Evolutionary conservation across 2,888 invertebrate genomes (phyloP).

Genomic region (Pyrocoelia pectoralis): DNA sequence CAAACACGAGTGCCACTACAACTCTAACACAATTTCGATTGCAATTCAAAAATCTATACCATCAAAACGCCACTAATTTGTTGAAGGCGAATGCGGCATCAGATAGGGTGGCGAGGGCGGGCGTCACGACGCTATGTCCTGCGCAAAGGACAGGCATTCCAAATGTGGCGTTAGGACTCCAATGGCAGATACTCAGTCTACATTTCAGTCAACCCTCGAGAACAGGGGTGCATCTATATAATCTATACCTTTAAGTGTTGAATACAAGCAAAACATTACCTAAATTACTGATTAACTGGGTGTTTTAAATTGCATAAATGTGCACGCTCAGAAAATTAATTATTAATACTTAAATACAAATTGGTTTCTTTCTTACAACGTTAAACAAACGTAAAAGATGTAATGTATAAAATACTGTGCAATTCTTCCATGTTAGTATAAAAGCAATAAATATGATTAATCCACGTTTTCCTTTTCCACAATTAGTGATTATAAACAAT

Average conservation of each 20-base stretch:
- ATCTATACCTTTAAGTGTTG: conserved; percentile 14
- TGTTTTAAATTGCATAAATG: conserved; percentile 12
- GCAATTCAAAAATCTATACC: conserved; percentile 61
- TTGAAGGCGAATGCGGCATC: conserved; percentile 59
- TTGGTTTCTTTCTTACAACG: neutral
- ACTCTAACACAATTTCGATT: conserved; percentile 49
- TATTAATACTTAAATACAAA: neutral
- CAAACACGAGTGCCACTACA: conserved; percentile 21
- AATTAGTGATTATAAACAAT: neutral
- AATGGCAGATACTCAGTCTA: conserved; percentile 57
- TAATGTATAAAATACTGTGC: neutral
- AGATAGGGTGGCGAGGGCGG: conserved; percentile 52
- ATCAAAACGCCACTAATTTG: conserved; percentile 61
- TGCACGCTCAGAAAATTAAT: neutral
- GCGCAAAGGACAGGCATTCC: conserved; percentile 47
- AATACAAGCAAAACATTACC: conserved; percentile 16
- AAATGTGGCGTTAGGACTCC: conserved; percentile 52
- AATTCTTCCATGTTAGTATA: neutral
- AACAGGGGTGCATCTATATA: conserved; percentile 44
- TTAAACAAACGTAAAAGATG: neutral
- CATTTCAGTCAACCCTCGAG: conserved; percentile 53
- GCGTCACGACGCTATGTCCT: conserved; percentile 54
- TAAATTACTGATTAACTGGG: conserved; percentile 9
- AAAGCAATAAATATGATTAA: conserved; percentile 9
- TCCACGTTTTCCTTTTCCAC: neutral